Conservation (phyloP, 2,888 invertebrate species). For the Micoletzkya japonica region DNA sequence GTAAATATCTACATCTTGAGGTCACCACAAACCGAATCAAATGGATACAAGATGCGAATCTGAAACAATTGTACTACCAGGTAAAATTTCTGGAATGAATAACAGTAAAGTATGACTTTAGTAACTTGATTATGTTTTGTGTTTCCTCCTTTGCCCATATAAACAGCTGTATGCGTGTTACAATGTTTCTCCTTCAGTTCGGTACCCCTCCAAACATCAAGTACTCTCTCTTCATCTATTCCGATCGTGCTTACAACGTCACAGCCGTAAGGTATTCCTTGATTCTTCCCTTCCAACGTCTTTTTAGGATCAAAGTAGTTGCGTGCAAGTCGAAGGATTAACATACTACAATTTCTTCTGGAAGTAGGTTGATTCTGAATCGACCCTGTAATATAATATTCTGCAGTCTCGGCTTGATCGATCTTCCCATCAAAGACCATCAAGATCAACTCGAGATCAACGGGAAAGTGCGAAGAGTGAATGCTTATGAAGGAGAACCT, state of each 20-base stretch:
- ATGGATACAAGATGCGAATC: slow-evolving; percentile 11
- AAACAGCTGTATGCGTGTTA: too few relatives aligned
- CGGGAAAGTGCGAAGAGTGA: slow-evolving; percentile 13
- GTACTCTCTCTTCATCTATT: slow-evolving; percentile 11
- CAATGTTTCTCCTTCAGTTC: neutral
- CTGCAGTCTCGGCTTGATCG: slow-evolving; percentile 11
- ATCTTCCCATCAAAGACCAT: slow-evolving; percentile 10
- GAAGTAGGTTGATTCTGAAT: neutral
- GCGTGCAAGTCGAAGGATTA: slow-evolving; percentile 4
- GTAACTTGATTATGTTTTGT: too few relatives aligned
- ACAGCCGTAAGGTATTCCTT: neutral
- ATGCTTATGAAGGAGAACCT: slow-evolving; percentile 36
- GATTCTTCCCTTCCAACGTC: neutral
- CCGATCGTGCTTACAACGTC: slow-evolving; percentile 12
- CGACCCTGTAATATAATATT: neutral
- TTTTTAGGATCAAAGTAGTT: neutral
- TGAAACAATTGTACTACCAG: slow-evolving; percentile 9
- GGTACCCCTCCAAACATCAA: slow-evolving; percentile 1
- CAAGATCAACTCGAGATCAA: slow-evolving; percentile 11
- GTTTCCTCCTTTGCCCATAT: too few relatives aligned
- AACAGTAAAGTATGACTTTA: too few relatives aligned
- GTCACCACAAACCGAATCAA: slow-evolving; percentile 8
- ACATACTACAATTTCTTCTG: slow-evolving; percentile 9
- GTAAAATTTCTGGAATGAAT: neutral
- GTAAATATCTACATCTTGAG: neutral